Percentiles rank a stretch among this genome's conserved stretches.
Conservation (phyloP, 1,140 invertebrate genomes). For the Drosophila gunungcola region DNA sequence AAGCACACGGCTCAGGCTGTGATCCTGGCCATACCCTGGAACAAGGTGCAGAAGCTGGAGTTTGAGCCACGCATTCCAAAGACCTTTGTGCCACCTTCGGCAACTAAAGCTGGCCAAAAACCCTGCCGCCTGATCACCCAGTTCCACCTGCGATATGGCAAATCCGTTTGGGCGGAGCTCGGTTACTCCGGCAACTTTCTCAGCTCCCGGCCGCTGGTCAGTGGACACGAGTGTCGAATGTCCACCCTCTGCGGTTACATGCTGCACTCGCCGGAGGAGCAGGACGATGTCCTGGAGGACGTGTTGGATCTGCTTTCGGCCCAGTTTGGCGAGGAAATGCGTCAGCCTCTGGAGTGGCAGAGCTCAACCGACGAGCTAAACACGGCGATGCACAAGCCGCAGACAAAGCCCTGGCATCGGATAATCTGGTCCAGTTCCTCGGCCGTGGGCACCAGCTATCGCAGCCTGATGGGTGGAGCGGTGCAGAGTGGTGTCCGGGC, state of each 20-base stretch:
- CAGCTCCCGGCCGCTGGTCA: slow-evolving; percentile 48
- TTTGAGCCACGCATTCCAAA: slow-evolving; percentile 61
- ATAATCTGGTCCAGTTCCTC: slow-evolving; percentile 79
- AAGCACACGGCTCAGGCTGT: slow-evolving; percentile 54
- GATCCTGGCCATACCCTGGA: slow-evolving; percentile 75
- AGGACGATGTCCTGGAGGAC: slow-evolving; percentile 10
- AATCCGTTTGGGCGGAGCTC: slow-evolving; percentile 51
- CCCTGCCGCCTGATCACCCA: slow-evolving; percentile 44
- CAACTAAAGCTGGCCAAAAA: background rate
- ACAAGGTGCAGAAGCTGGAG: slow-evolving; percentile 49
- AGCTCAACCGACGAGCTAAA: slow-evolving; percentile 48
- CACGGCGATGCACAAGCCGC: slow-evolving; percentile 27
- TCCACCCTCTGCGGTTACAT: slow-evolving; percentile 50
- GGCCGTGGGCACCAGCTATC: slow-evolving; percentile 60
- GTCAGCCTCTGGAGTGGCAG: slow-evolving; percentile 30
- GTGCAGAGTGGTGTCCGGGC: slow-evolving; percentile 79
- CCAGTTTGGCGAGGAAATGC: slow-evolving; percentile 67
- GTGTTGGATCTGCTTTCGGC: slow-evolving; percentile 46
- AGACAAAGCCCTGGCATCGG: slow-evolving; percentile 63
- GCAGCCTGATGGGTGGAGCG: slow-evolving; percentile 71
- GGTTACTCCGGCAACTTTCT: slow-evolving; percentile 73
- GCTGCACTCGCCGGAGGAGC: slow-evolving; percentile 47
- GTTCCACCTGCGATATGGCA: slow-evolving; percentile 54
- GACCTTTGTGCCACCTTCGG: background rate
- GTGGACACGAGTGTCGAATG: slow-evolving; percentile 38